Base-by-base conservation (phyloP, 2,888 invertebrate genomes). In the Automeris io region DNA sequence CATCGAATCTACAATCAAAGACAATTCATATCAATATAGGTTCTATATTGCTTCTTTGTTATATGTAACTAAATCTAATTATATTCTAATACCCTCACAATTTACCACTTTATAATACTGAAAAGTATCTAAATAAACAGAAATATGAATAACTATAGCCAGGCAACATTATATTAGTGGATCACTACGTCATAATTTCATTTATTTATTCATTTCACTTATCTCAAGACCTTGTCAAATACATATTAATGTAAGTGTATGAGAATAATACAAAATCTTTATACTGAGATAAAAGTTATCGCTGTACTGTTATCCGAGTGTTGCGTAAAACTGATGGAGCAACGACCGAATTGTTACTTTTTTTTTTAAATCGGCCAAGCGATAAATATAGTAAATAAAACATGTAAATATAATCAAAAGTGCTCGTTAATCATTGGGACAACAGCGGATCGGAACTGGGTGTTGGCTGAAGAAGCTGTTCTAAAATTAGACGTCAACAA, bases 401-500 rank as follows among this genome's bases (percentile, higher is more conserved):
- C 53, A 9, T 16, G n/a, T n/a, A 11, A 11, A 70, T 56, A 58
- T 49, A 45, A 47, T 53, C 52, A 67, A 73, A 69, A n/a, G 29
- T 16, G 65, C 66, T 51, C 57, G 62, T 71, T 64, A 64, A 60
- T 70, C 69, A 70, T 54, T 35, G 45, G 41, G 46, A 47, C 57
- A 52, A 55, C 46, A 57, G 48, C 49, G 47, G 51, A 50, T 8
- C 23, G 19, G 5, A 41, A 40, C 47, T 46, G 47, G 46, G 39
- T 40, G 45, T 58, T 54, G 49, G 60, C 51, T 46, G 60, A 61
- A 58, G 64, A 55, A 57, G 54, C 56, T 43, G 43, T 38, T 47
- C 63, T 76, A 73, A 57, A 72, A 67, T 66, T 74, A 77, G 61
- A 61, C 43, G 56, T 65, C 68, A 66, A 69, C 64, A 70, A 57